These are phyloP conservation scores for Perca schrenkii DNA, from an alignment of 2,113 vertebrate species.

Conservation along the genomic window DNA sequence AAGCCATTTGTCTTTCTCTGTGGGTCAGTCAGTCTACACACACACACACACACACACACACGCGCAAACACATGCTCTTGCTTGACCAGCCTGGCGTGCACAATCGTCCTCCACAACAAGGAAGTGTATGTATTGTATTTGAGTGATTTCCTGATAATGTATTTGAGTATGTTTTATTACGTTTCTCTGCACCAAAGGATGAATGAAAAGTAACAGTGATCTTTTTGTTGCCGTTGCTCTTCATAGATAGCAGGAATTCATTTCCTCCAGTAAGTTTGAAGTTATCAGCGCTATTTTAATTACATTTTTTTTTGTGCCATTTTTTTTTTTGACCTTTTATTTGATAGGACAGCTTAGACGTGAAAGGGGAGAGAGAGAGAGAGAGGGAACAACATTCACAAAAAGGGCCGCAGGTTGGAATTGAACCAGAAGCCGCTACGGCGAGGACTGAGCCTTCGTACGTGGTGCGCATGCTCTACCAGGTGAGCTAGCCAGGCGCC, in stretches of 20 bases:
- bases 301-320: no score
- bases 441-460: no score
- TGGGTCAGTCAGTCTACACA: conserved; percentile 49
- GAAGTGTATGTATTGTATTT: not conserved
- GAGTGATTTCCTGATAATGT: not conserved
- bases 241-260: not conserved
- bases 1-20: conserved; percentile 80
- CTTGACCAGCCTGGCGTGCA: conserved; percentile 10
- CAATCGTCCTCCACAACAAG: conserved; percentile 5
- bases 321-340: no score
- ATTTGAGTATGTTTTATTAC: not conserved
- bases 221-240: not conserved
- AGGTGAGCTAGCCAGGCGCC: no score
- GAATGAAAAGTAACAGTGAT: not conserved
- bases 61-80: conserved; percentile 30
- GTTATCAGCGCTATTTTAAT: conserved; percentile 17
- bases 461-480: no score
- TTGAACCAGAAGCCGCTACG: no score
- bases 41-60: conserved; percentile 16
- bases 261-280: conserved; percentile 20
- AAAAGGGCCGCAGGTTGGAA: no score
- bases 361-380: no score
- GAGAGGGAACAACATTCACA: no score
- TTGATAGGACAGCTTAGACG: no score
- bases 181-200: not conserved